Conservation (phyloP, 1,140 invertebrate species). For the Leucophenga varia region DNA sequence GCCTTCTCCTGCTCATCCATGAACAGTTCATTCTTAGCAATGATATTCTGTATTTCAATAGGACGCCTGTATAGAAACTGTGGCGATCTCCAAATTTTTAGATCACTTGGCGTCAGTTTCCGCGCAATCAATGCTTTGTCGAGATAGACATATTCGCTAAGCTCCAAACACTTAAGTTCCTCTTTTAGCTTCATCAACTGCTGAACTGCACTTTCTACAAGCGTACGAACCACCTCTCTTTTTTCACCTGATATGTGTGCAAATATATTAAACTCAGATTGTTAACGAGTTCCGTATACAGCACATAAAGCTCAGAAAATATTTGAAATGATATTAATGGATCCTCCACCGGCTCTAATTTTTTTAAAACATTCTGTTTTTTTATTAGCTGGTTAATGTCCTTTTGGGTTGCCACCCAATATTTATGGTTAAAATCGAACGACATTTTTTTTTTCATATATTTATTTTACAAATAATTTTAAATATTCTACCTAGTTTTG, state of each 20-base stretch:
- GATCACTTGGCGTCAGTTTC: constrained; percentile 61
- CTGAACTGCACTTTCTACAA: constrained; percentile 58
- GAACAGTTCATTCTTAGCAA: constrained; percentile 29
- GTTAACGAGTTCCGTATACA: constrained; percentile 42
- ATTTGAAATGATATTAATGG: constrained; percentile 13
- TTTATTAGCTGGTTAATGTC: constrained; percentile 37
- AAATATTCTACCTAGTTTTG: no score
- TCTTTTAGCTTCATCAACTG: constrained; percentile 54
- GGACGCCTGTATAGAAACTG: constrained; percentile 44
- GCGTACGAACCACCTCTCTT: constrained; percentile 58
- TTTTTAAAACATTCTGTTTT: constrained; percentile 34
- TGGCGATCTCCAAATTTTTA: constrained; percentile 56
- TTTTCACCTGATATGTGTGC: constrained; percentile 68
- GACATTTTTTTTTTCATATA: constrained; percentile 20
- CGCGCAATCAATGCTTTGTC: constrained; percentile 64
- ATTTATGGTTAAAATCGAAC: constrained; percentile 45
- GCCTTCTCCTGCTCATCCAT: constrained; percentile 36
- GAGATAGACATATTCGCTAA: constrained; percentile 62
- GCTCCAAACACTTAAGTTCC: constrained; percentile 55
- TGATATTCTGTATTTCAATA: constrained; percentile 35
- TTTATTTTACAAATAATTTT: no score
- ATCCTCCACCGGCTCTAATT: constrained; percentile 23
- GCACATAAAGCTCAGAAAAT: constrained; percentile 42
- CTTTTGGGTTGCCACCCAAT: constrained; percentile 31
- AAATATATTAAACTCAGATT: constrained; percentile 59